phyloP scores from a whole-genome alignment of 2,113 vertebrate genomes.

The Proteles cristata region DNA sequence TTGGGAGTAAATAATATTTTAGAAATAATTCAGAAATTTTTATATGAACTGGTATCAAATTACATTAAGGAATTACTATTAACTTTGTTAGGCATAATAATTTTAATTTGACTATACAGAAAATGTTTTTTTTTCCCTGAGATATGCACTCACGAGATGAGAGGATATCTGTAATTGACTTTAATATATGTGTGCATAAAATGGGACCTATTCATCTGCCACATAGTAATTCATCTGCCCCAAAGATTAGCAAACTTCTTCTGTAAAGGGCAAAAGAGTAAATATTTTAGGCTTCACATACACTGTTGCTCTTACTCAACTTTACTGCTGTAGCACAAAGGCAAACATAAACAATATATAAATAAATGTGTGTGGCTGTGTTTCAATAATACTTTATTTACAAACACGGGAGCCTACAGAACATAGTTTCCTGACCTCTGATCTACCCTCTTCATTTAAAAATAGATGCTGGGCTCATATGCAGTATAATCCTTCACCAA shows the following conservation, averaged over 20 bases:
- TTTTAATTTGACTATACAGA: not conserved
- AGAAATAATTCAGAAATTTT: not conserved
- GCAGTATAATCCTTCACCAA: not conserved
- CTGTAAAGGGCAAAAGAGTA: not conserved
- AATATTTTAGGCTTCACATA: not conserved
- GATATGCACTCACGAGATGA: not conserved
- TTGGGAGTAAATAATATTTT: not conserved
- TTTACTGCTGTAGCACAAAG: not conserved
- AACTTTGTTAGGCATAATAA: not conserved
- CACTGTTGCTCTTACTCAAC: not conserved
- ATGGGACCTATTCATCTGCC: not conserved
- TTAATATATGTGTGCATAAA: not conserved
- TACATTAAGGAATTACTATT: not conserved
- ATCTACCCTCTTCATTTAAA: not conserved
- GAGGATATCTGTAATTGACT: not conserved
- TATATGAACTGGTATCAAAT: not conserved
- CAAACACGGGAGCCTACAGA: not conserved
- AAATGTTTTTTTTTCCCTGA: not conserved
- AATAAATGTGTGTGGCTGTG: not conserved
- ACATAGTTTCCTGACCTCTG: not conserved
- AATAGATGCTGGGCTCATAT: not conserved
- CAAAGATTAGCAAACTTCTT: not conserved
- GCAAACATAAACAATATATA: not conserved
- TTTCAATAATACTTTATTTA: not conserved
- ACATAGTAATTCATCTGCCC: not conserved